Percentiles rank a stretch among this genome's conserved stretches.
Conservation (phyloP, 2,888 invertebrate species). For the Andrena hattorfiana region DNA sequence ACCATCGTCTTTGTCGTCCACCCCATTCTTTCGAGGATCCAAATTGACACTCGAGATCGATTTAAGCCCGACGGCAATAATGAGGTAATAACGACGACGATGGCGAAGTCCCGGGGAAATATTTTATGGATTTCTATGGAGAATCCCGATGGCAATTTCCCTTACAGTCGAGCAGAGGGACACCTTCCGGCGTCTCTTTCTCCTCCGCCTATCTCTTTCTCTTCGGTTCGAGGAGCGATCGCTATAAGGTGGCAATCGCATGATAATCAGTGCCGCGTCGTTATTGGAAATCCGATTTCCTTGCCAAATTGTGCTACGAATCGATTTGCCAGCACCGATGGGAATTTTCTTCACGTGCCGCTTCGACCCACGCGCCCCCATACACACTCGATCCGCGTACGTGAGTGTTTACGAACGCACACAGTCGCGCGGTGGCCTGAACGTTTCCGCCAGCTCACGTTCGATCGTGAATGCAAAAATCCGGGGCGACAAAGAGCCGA, state of each 20-base stretch:
- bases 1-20: constrained; percentile 24
- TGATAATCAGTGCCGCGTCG: constrained; percentile 71
- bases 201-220: constrained; percentile 4
- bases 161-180: constrained; percentile 12
- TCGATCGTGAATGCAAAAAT: constrained; percentile 23
- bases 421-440: not conserved
- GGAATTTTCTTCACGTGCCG: constrained; percentile 67
- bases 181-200: constrained; percentile 31
- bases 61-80: constrained; percentile 58
- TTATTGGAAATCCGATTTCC: constrained; percentile 74
- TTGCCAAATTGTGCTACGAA: constrained; percentile 68
- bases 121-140: constrained; percentile 67
- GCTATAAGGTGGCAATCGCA: constrained; percentile 68
- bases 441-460: not conserved
- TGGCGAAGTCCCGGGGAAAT: constrained; percentile 47
- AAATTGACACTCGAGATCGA: constrained; percentile 46
- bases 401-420: constrained; percentile 42
- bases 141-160: constrained; percentile 50
- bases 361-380: constrained; percentile 32
- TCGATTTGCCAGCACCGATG: constrained; percentile 62
- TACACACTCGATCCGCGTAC: not conserved
- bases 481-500: constrained; percentile 7
- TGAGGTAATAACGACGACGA: constrained; percentile 57
- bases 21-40: constrained; percentile 29
- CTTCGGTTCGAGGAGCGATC: constrained; percentile 41